phyloP scores from a whole-genome alignment of 2,888 invertebrate genomes.

The Xestia rhomboidea region DNA sequence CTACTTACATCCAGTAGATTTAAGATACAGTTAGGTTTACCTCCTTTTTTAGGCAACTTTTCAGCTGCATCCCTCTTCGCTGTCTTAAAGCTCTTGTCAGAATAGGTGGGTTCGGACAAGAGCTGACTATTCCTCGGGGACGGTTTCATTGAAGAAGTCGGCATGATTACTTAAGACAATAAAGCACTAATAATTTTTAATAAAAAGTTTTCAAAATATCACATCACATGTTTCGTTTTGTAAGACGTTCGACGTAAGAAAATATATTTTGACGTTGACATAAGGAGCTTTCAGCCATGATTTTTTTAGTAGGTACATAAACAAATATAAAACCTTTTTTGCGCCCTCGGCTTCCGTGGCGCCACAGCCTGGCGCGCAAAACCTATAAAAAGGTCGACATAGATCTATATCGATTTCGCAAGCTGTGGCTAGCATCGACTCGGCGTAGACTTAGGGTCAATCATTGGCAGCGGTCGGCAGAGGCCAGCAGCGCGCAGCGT shows the following conservation, averaged over 20 bases:
- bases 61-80: constrained; percentile 63
- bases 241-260: constrained; percentile 13
- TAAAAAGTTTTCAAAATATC: constrained; percentile 14
- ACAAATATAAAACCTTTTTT: background rate
- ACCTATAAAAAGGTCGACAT: too few relatives aligned
- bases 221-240: constrained; percentile 16
- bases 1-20: background rate
- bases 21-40: background rate
- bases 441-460: too few relatives aligned
- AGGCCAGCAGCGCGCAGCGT: too few relatives aligned
- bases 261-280: background rate
- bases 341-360: background rate
- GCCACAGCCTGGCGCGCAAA: too few relatives aligned
- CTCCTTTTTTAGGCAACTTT: constrained; percentile 22
- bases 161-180: constrained; percentile 64
- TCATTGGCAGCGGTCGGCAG: too few relatives aligned
- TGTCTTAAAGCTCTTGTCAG: constrained; percentile 72
- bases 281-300: constrained; percentile 20
- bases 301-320: background rate
- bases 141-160: constrained; percentile 32
- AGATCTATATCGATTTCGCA: too few relatives aligned
- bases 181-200: constrained; percentile 62
- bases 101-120: background rate
- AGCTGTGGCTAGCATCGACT: too few relatives aligned
- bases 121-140: background rate